A percentile compares a stretch with the other conserved stretches of the same genome.
These are phyloP conservation scores for Alectoris magna DNA, from an alignment of 2,797 vertebrate genomes.

Conservation along the genomic window DNA sequence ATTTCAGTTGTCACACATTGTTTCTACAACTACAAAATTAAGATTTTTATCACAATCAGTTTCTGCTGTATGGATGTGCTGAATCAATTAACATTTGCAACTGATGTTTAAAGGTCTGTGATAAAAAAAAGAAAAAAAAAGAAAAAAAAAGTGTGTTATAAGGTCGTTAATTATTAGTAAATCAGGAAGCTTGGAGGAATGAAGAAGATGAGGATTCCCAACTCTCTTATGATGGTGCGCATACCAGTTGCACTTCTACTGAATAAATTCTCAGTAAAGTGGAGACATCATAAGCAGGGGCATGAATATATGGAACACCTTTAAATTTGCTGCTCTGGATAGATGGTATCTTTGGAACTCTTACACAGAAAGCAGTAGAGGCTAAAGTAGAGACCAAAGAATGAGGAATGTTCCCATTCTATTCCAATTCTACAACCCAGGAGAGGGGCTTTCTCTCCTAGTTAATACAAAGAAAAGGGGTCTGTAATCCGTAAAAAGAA, in stretches of 20 bases:
- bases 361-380: not conserved
- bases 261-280: not conserved
- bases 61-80: not conserved
- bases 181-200: not conserved
- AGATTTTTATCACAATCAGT: not conserved
- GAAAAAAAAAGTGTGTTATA: not conserved
- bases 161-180: not conserved
- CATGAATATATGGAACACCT: not conserved
- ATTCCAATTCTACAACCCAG: not conserved
- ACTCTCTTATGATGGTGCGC: not conserved
- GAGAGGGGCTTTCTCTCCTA: not conserved
- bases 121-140: not conserved
- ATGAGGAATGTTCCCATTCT: not conserved
- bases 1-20: not conserved
- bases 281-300: not conserved
- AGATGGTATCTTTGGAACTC: accelerated
- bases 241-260: not conserved
- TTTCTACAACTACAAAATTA: not conserved
- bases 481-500: not conserved
- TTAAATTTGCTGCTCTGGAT: not conserved
- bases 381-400: not conserved
- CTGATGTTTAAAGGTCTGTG: not conserved
- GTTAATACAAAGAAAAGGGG: not conserved
- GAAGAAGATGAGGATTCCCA: not conserved
- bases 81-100: not conserved